Conservation (phyloP, 2,113 vertebrate genomes). For the Zootoca vivipara region DNA sequence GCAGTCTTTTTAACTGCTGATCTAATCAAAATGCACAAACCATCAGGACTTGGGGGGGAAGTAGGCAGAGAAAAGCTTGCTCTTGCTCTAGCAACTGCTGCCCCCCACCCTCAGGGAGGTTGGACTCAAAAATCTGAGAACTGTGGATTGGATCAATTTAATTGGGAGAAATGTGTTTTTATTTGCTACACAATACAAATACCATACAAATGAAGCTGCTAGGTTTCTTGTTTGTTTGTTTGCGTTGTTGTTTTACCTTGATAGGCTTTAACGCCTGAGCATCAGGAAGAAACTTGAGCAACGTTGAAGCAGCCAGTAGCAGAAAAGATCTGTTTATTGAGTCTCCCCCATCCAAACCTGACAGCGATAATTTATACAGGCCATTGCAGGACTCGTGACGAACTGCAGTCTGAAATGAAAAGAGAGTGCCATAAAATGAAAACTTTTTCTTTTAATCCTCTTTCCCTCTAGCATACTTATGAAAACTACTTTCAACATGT, state of each 20-base stretch:
- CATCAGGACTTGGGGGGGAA: not conserved
- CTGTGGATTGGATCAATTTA: not conserved
- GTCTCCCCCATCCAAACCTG: slow-evolving; percentile 94
- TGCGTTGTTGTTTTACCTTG: slow-evolving; percentile 75
- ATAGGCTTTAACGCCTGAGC: slow-evolving; percentile 95
- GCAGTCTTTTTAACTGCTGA: not conserved
- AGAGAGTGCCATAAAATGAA: slow-evolving; percentile 5
- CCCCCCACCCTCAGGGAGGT: not conserved
- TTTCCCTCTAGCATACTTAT: not conserved
- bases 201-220: not conserved
- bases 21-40: not conserved
- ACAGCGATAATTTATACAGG: slow-evolving; percentile 96
- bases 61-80: not conserved
- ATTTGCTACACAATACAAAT: not conserved
- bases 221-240: not conserved
- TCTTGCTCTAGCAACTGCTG: not conserved
- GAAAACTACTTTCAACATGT: not conserved
- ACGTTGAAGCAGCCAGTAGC: slow-evolving; percentile 93
- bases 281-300: slow-evolving; percentile 97
- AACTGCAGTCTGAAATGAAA: slow-evolving; percentile 86
- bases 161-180: not conserved
- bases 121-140: not conserved
- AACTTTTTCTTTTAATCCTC: not conserved
- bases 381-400: slow-evolving; percentile 97
- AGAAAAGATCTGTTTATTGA: slow-evolving; percentile 97